A percentile compares a stretch with the other conserved stretches of the same genome.
Evolutionary conservation across 2,888 invertebrate species (phyloP).

Genomic region (Machimus rusticus): DNA sequence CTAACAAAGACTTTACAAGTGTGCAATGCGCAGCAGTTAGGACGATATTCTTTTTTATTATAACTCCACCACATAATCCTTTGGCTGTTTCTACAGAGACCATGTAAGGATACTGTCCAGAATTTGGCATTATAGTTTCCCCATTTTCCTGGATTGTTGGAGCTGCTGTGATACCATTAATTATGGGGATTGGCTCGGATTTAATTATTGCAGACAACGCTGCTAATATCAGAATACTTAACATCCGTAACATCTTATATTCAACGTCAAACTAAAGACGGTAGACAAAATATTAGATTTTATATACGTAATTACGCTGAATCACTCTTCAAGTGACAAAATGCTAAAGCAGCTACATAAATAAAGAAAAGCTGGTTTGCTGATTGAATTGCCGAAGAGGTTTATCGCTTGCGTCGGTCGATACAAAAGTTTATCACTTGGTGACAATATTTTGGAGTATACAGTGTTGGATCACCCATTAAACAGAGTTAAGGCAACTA

Average conservation of each 20-base stretch:
- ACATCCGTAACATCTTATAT: not conserved
- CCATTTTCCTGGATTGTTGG: not conserved
- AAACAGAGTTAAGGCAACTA: too few relatives aligned
- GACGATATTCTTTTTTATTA: not conserved
- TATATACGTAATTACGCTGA: not conserved
- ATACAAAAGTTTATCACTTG: not conserved
- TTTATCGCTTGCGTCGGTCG: not conserved
- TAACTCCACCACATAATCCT: not conserved
- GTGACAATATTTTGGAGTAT: not conserved
- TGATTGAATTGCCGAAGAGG: not conserved
- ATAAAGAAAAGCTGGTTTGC: not conserved
- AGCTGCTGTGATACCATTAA: not conserved
- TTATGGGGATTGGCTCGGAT: not conserved
- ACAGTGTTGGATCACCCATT: not conserved
- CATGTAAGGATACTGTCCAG: not conserved
- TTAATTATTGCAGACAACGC: not conserved
- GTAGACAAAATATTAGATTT: not conserved
- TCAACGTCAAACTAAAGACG: not conserved
- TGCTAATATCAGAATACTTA: not conserved
- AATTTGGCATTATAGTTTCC: not conserved
- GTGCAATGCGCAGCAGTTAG: not conserved
- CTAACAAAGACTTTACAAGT: not conserved
- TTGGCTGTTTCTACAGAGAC: not conserved
- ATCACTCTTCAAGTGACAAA: not conserved
- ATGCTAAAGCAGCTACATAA: not conserved